Percentiles rank a stretch among this genome's conserved stretches.
Conservation (phyloP, 2,113 vertebrate genomes). For the Rattus rattus region DNA sequence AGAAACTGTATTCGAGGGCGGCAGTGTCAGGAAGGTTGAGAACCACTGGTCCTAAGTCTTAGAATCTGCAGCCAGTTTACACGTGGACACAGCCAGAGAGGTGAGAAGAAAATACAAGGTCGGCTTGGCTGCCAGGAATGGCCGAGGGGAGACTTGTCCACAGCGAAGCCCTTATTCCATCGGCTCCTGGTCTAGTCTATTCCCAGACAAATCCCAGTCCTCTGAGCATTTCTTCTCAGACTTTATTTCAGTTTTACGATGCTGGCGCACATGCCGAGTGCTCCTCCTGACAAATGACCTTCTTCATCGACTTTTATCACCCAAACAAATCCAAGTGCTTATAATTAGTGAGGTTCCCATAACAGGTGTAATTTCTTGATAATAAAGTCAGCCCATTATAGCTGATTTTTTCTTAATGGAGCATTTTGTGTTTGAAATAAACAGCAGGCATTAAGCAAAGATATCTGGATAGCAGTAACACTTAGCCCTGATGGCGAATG, state of each 20-base stretch:
- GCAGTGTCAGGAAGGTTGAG: background rate
- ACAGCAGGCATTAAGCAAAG: slow-evolving; percentile 74
- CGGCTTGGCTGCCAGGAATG: rapidly evolving
- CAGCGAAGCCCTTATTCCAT: background rate
- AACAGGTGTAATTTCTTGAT: slow-evolving; percentile 80
- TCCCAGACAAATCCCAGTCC: slow-evolving; percentile 16
- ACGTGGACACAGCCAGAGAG: background rate
- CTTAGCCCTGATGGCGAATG: slow-evolving; percentile 65
- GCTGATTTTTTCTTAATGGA: slow-evolving; percentile 79
- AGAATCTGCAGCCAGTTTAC: background rate
- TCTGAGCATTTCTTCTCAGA: slow-evolving; percentile 54
- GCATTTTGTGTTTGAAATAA: slow-evolving; percentile 77
- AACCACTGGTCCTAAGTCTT: background rate
- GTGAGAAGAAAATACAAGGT: background rate
- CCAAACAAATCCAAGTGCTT: slow-evolving; percentile 75
- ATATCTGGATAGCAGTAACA: slow-evolving; percentile 71
- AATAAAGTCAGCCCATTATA: slow-evolving; percentile 77
- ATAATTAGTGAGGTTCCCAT: slow-evolving; percentile 80
- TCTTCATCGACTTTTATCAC: slow-evolving; percentile 73
- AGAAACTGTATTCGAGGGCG: background rate
- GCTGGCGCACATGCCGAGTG: background rate
- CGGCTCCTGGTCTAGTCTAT: background rate
- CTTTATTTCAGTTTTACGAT: slow-evolving; percentile 66
- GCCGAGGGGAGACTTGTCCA: background rate
- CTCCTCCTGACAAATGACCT: slow-evolving; percentile 71